phyloP scores from a whole-genome alignment of 2,113 vertebrate genomes.

The Prionailurus viverrinus region DNA sequence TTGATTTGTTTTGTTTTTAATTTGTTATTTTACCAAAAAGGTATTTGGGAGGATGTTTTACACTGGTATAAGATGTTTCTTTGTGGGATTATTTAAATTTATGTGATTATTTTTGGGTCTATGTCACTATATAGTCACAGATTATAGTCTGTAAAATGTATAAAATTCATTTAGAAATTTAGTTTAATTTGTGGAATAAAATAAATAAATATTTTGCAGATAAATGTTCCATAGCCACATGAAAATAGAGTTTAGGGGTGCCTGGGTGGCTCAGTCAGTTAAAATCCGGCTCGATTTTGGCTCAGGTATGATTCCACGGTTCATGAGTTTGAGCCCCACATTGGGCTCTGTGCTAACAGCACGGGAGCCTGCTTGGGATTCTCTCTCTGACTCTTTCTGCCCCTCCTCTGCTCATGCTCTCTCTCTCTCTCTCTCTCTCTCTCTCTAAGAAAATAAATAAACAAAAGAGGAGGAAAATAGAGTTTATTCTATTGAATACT shows the following conservation, averaged over 20 bases:
- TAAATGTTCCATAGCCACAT: background rate
- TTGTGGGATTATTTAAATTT: background rate
- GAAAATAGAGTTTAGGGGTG: background rate
- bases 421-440: too few relatives aligned
- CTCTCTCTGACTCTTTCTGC: too few relatives aligned
- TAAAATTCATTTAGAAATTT: background rate
- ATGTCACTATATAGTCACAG: background rate
- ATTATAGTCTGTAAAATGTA: background rate
- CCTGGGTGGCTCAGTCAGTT: too few relatives aligned
- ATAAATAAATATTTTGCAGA: background rate
- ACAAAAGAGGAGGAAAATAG: background rate
- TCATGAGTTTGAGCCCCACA: too few relatives aligned
- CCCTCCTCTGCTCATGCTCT: too few relatives aligned
- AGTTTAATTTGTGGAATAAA: conserved; percentile 13
- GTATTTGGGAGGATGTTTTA: background rate
- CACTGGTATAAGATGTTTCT: background rate
- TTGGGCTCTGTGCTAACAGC: too few relatives aligned
- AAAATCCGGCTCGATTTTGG: too few relatives aligned
- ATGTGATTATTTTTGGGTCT: background rate
- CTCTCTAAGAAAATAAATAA: too few relatives aligned
- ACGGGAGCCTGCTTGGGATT: too few relatives aligned
- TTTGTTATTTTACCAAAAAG: background rate
- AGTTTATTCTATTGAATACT: background rate
- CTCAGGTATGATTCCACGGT: too few relatives aligned
- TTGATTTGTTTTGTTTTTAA: background rate